Conservation (phyloP, 1,140 invertebrate species). For the Bombus superbus region DNA sequence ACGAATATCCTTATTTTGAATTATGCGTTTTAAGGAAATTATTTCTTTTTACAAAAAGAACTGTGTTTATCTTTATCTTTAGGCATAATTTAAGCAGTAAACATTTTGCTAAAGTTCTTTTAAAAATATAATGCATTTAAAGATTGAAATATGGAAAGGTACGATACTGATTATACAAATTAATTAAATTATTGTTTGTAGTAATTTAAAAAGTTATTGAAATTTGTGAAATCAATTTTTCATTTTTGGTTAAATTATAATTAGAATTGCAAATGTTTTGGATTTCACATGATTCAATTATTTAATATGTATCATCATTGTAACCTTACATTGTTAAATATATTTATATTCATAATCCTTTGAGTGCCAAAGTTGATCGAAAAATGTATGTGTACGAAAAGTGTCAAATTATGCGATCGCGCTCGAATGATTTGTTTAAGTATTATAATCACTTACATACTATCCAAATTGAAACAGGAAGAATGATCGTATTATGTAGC, state of each 20-base stretch:
- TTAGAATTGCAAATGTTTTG: neutral
- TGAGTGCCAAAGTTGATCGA: neutral
- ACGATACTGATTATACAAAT: neutral
- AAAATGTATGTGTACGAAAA: neutral
- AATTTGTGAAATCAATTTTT: neutral
- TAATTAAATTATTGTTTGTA: slow-evolving; percentile 3
- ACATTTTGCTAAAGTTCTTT: neutral
- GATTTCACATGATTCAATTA: neutral
- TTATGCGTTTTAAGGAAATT: neutral
- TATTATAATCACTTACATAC: neutral
- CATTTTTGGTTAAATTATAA: neutral
- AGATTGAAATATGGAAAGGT: neutral
- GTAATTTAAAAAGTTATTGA: neutral
- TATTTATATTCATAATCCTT: neutral
- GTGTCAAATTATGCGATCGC: neutral
- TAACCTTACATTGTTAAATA: neutral
- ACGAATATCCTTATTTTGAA: too few species aligned
- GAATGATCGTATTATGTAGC: neutral
- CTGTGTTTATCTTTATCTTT: neutral
- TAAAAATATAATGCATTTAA: neutral
- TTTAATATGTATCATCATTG: neutral
- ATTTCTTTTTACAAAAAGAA: neutral
- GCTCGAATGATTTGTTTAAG: neutral
- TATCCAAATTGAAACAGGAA: neutral
- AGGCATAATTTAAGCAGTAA: neutral